These are phyloP conservation scores for Myotis vivesi DNA, from an alignment of 2,797 vertebrate species.

Conservation along the genomic window DNA sequence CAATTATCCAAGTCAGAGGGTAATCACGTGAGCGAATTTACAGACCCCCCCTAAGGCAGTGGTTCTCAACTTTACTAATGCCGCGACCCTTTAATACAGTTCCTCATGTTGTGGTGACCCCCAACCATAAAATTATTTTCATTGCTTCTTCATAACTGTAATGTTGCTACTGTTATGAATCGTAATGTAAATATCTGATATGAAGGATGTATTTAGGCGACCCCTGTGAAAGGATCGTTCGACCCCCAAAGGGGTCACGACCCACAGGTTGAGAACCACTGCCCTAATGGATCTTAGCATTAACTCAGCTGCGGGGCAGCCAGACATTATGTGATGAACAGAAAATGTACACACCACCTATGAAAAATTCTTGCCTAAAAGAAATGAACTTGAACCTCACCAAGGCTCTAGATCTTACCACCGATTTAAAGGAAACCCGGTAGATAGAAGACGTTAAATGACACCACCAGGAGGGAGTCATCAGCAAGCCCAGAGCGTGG, in stretches of 20 bases:
- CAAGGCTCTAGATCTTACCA: neutral
- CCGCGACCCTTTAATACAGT: too few species aligned
- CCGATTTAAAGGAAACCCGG: neutral
- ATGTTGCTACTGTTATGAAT: too few species aligned
- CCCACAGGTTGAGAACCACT: too few species aligned
- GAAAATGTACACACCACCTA: neutral
- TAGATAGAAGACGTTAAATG: neutral
- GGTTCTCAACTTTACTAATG: too few species aligned
- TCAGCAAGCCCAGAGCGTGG: neutral
- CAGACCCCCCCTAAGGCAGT: neutral
- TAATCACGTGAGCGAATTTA: neutral
- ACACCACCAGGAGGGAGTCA: neutral
- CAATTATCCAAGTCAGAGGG: neutral
- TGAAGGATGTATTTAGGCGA: too few species aligned
- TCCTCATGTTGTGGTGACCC: too few species aligned
- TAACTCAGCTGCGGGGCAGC: neutral
- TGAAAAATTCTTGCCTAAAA: neutral
- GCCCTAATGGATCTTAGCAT: accelerated
- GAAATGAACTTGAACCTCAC: neutral
- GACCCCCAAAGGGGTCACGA: too few species aligned
- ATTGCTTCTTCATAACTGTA: too few species aligned
- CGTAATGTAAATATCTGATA: too few species aligned
- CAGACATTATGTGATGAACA: neutral
- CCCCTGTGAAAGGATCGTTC: too few species aligned
- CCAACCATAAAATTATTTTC: too few species aligned